These are phyloP conservation scores for Mycetomoellerius zeteki DNA, from an alignment of 1,140 invertebrate species.

Conservation along the genomic window DNA sequence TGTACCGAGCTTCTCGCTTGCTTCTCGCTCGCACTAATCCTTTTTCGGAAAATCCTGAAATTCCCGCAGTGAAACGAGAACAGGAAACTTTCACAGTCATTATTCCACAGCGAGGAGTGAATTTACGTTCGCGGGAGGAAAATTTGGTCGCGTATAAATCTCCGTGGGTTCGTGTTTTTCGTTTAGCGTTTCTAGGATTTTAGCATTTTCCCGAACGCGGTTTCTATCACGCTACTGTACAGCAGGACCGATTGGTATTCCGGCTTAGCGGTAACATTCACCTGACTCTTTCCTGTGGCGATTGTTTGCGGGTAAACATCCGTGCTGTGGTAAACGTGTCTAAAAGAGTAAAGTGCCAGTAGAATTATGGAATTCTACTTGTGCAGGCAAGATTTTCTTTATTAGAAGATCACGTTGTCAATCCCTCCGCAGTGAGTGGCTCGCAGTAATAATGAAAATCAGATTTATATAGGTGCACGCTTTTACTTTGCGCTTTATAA, in stretches of 20 bases:
- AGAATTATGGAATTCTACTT: constrained; percentile 62
- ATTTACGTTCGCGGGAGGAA: constrained; percentile 56
- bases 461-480: constrained; percentile 48
- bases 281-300: constrained; percentile 48
- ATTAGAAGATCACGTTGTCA: constrained; percentile 48
- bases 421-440: constrained; percentile 31
- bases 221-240: neutral
- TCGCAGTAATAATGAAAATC: constrained; percentile 52
- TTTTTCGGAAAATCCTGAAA: constrained; percentile 54
- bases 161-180: constrained; percentile 24
- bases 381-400: constrained; percentile 43
- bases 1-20: constrained; percentile 5
- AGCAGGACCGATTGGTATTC: constrained; percentile 44
- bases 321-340: constrained; percentile 49
- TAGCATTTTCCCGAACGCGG: constrained; percentile 42
- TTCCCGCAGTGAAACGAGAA: constrained; percentile 40
- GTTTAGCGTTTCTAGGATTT: constrained; percentile 29
- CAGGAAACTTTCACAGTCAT: constrained; percentile 58
- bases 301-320: constrained; percentile 71
- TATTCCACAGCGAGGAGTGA: constrained; percentile 55
- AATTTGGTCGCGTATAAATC: constrained; percentile 62
- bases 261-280: constrained; percentile 65
- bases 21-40: constrained; percentile 23
- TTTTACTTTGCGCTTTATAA: constrained; percentile 30
- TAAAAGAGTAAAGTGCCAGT: constrained; percentile 17